Evolutionary conservation across 2,797 vertebrate genomes (phyloP), one percentile per base, ranked within the genome.

Genomic region (Chaenodraco wilsoni): DNA sequence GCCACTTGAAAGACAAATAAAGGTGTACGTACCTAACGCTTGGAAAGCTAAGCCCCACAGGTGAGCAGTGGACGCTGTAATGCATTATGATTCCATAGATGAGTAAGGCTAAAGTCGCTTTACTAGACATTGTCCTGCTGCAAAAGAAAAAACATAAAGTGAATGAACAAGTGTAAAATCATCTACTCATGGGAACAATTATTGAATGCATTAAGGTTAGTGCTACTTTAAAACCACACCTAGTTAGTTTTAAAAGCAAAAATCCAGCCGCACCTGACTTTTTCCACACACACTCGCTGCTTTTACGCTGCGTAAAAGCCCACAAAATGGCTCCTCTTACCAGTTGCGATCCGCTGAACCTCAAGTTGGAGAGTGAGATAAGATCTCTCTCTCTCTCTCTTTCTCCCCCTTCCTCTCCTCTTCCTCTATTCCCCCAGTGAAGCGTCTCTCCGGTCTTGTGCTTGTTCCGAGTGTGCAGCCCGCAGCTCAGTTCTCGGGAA

Each of bases 1-100:
- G 50, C 16, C 33, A 68, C 14, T 27, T 49, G 5, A 44, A 60
- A 0, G 21, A 1, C 6, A 31, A 44, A 41, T 50, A 37, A 71
- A 19, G 17, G 50, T 5, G 27, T 84, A 94, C 96, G 66, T 96
- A 98, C 96, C 97, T 96, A 92, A 96, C 91, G 57, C 91, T 92
- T 52, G 96, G 95, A 83, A 97, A 96, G 85, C 91, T 96, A 79
- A 96, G 93, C 46, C 96, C 95, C 54, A 95, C 94, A 90, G 96
- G 96, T 88, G 97, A 96, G 92, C 96, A 95, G 87, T 69, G 49
- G 92, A 95, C 94, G 88, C 94, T 96, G 96, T 95, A 96, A 84
- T 96, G 97, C 94, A 97, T 96, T 84, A 98, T 94, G 90, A 98
- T 94, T 86, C 97, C 97, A 88, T 97, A 98, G 94, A 98, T 94